Evolutionary conservation across 2,888 invertebrate genomes (phyloP), one percentile per base, ranked within the genome.

Genomic region (Erebia palarica): DNA sequence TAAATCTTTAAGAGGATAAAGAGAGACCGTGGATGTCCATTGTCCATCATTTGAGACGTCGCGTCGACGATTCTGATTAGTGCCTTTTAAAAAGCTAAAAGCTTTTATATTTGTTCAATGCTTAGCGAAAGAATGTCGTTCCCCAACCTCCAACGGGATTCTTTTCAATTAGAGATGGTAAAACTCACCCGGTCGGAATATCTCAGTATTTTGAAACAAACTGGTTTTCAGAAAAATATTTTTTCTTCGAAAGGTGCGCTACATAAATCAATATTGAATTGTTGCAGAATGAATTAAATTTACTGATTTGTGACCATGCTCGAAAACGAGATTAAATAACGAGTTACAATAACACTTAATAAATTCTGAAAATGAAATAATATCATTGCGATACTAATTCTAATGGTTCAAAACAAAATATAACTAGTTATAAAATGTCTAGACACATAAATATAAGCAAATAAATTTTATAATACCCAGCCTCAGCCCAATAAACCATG

Each of bases 141-240:
- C 36, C 36, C 36, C 36, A 36, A 36, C 36, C 36, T 36, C 18
- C 18, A 59, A 42, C 42, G 36, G n/a, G 11, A 44, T 61, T 61
- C 10, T 61, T 61, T 44, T 61, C 16, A 18, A 44, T 47, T 59
- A n/a, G 58, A 27, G 42, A 59, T n/a, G 42, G 59, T 59, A 14
- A 27, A 21, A 13, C 7, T 11, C 21, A 14, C 14, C 58, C 27
- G 9, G 42, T 36, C 1, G n/a, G n/a, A 59, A n/a, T 16, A 8
- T 59, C 9, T n/a, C 36, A 42, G 1, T 9, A 59, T 59, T 59
- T n/a, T 3, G 10, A 42, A 14, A 42, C 9, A 42, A 42, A 59
- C 59, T 16, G 59, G 59, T 59, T 59, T 59, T 10, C 7, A n/a
- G 9, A 47, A 3, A 47, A 8, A 42, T 59, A 9, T 57, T 21